Base-by-base conservation (phyloP, 2,113 vertebrate species). In the Platysternon megacephalum region DNA sequence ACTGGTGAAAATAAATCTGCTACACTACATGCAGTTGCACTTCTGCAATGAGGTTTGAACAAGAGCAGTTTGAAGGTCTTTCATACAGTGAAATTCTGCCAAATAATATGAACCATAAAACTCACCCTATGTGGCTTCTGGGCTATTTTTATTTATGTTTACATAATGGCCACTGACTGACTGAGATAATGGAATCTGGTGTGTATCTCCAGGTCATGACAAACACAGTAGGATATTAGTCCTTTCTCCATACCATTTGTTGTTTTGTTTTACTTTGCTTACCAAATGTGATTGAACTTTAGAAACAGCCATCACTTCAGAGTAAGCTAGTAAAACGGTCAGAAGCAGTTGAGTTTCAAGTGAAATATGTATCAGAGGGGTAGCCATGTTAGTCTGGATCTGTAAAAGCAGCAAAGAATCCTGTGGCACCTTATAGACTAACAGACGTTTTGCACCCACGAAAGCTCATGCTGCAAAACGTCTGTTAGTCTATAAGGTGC, bases 21-120 rank as follows among this genome's bases (percentile, higher is more conserved):
- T 55, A 12, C 51, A 96, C 94, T 85, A 79, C 83, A 86, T 81
- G 39, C 52, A 92, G 79, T 94, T 93, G 79, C 10, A 96, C 56
- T 46, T 94, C 86, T 93, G 61, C 91, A 90, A 82, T 81, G 90
- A 95, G 84, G 26, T 96, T 90, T 95, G 87, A 95, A 96, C 52
- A 97, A 90, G 97, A 95, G 78, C 84, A 95, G 56, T 91, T 93
- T 97, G 85, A 92, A 87, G 82, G 81, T 95, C 39, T 94, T 95
- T 82, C 46, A 90, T 35, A 5, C 89, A 91, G 8, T 92, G 85
- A 88, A 93, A 35, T 72, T 80, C 29, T 39, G 87, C 78, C 93
- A 97, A 95, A 89, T 84, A 91, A 85, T 39, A 79, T 44, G 79
- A 83, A 24, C 68, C 12, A 28, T 92, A 83, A 95, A 96, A 93